A percentile compares a stretch with the other conserved stretches of the same genome.
Conservation (phyloP, 2,888 invertebrate species). For the Globia sparganii region DNA sequence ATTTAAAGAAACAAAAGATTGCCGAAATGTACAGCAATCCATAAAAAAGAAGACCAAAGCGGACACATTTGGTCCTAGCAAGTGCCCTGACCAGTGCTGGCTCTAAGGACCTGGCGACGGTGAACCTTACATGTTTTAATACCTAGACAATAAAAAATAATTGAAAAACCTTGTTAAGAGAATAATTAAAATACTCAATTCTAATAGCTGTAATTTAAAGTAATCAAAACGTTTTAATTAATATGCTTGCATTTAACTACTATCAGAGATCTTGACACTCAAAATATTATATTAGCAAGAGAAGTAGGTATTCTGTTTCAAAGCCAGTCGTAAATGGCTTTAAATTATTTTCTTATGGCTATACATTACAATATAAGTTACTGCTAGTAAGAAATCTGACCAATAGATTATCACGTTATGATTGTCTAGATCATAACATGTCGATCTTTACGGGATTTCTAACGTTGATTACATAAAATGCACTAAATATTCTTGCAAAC, state of each 20-base stretch:
- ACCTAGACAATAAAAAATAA: neutral
- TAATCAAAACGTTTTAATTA: slow-evolving; percentile 18
- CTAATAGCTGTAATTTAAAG: slow-evolving; percentile 10
- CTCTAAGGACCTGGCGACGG: neutral
- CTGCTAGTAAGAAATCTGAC: neutral
- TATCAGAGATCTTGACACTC: slow-evolving; percentile 6
- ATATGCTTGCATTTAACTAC: slow-evolving; percentile 1
- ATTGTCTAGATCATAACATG: neutral
- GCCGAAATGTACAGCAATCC: neutral
- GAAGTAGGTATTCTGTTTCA: neutral
- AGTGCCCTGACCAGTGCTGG: neutral
- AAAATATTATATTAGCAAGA: neutral
- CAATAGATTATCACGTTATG: neutral
- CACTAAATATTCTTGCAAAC: slow-evolving; percentile 6
- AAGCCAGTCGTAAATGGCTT: neutral
- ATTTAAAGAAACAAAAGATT: neutral
- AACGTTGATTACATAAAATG: neutral
- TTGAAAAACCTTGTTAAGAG: slow-evolving; percentile 16
- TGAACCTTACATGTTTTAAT: neutral
- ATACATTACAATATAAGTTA: slow-evolving; percentile 9
- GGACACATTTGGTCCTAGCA: neutral
- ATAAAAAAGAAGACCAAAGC: neutral
- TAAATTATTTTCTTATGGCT: slow-evolving; percentile 2
- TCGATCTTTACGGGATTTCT: neutral
- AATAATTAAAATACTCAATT: slow-evolving; percentile 7